Conservation (phyloP, 2,113 vertebrate species). For the Ciconia maguari region DNA sequence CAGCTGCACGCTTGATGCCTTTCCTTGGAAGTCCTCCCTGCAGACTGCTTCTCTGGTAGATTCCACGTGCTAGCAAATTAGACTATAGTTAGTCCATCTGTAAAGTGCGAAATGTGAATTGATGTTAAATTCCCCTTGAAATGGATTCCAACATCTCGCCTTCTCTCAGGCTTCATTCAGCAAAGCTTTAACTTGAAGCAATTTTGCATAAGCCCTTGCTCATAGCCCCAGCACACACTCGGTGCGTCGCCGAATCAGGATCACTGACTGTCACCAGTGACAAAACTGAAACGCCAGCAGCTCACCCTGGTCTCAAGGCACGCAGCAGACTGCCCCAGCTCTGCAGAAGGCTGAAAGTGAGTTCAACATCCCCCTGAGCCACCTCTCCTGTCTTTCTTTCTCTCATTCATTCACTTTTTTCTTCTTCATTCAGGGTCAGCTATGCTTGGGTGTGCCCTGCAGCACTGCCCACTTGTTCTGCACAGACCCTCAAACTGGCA, state of each 20-base stretch:
- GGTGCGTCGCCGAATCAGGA: background rate
- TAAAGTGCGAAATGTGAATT: background rate
- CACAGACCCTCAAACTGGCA: background rate
- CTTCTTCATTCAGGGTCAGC: background rate
- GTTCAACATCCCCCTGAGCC: background rate
- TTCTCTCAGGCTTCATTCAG: background rate
- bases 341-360: background rate
- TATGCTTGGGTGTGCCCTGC: background rate
- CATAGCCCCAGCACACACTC: background rate
- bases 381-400: background rate
- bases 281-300: background rate
- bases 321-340: accelerated
- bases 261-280: background rate
- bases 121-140: background rate
- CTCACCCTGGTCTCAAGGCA: accelerated
- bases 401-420: background rate
- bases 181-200: background rate
- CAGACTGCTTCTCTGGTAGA: background rate
- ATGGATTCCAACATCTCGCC: background rate
- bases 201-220: background rate
- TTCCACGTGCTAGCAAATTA: background rate
- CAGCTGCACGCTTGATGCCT: background rate
- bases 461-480: background rate
- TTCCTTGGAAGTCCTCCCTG: background rate
- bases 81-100: conserved; percentile 15